Conservation (phyloP, 2,797 vertebrate species). For the Pseudocheirus occidentalis region DNA sequence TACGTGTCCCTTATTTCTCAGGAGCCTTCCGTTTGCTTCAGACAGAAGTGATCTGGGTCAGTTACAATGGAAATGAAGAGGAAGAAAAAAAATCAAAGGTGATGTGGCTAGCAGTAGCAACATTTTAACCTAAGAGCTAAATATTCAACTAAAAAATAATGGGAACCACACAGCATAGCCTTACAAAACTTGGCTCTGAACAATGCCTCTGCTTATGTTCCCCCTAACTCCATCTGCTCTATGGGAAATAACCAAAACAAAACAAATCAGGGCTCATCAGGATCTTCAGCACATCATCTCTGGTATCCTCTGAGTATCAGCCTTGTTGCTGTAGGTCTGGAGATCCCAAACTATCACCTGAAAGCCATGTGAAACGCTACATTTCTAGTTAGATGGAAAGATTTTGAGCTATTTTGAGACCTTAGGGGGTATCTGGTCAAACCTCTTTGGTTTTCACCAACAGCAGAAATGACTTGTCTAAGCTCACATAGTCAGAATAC, state of each 20-base stretch:
- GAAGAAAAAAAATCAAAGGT: background rate
- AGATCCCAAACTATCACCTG: background rate
- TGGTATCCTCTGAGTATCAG: background rate
- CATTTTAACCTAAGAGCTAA: background rate
- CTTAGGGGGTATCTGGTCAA: background rate
- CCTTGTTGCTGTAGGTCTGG: background rate
- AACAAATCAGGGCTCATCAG: background rate
- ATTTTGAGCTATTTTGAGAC: background rate
- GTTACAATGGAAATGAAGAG: background rate
- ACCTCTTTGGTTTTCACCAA: background rate
- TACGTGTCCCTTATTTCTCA: too few species aligned
- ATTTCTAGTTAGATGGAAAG: background rate
- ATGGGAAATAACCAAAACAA: background rate
- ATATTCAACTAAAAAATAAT: background rate
- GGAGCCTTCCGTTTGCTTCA: background rate
- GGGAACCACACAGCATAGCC: background rate
- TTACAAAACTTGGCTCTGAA: background rate
- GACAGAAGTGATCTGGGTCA: background rate
- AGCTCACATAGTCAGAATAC: background rate
- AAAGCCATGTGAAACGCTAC: background rate
- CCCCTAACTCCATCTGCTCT: background rate
- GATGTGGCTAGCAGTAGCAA: background rate
- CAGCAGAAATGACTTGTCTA: background rate
- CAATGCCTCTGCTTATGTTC: background rate
- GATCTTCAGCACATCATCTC: background rate